Conservation (phyloP, 1,140 invertebrate species). For the Tetragonula clypearis region DNA sequence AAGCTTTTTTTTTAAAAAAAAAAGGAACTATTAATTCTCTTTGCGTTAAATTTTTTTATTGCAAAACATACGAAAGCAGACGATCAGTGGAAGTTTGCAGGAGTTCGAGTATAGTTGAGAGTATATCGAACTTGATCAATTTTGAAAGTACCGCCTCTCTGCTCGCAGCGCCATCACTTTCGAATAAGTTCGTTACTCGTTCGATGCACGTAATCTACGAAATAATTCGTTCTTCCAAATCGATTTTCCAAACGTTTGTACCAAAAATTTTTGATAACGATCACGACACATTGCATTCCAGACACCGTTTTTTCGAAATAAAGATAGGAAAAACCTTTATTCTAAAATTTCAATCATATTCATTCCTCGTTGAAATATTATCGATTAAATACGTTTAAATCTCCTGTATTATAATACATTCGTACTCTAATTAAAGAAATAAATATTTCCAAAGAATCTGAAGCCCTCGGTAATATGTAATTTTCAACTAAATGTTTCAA, state of each 20-base stretch:
- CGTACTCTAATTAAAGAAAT: neutral
- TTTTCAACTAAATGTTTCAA: neutral
- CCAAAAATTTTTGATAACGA: no score
- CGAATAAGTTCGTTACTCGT: conserved; percentile 21
- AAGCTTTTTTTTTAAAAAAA: no score
- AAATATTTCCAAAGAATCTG: neutral
- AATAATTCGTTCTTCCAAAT: neutral
- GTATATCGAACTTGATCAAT: conserved; percentile 53
- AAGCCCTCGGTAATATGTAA: no score
- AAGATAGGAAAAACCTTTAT: neutral
- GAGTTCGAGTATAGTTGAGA: conserved; percentile 47
- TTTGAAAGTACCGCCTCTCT: conserved; percentile 19
- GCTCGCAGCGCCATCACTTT: neutral
- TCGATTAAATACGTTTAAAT: neutral
- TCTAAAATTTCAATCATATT: neutral
- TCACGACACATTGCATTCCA: neutral
- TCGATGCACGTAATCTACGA: conserved; percentile 29
- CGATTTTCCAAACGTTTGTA: no score
- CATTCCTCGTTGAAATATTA: neutral
- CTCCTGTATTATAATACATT: neutral
- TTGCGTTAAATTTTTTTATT: no score
- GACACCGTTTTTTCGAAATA: neutral
- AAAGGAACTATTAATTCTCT: neutral
- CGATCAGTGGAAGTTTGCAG: conserved; percentile 31
- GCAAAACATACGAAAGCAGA: conserved; percentile 36